phyloP scores from a whole-genome alignment of 2,888 invertebrate genomes.

The Sinopyrophorus schimmeli region DNA sequence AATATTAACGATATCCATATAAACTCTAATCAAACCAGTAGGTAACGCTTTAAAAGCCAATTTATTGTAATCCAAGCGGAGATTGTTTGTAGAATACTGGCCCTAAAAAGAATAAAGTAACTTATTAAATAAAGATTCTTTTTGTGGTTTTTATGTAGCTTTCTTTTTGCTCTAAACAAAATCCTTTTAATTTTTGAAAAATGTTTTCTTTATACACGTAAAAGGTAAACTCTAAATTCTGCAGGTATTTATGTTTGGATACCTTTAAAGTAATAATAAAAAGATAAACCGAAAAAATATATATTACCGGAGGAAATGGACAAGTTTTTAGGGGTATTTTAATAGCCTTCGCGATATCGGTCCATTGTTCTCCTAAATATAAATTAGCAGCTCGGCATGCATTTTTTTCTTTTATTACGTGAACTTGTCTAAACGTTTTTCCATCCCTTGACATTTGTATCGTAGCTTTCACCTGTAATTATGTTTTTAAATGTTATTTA shows the following conservation, averaged over 20 bases:
- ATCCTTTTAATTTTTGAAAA: too few relatives aligned
- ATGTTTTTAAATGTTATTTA: background rate
- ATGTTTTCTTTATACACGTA: too few relatives aligned
- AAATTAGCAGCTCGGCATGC: conserved; percentile 1
- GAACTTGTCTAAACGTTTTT: background rate
- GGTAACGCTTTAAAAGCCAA: conserved; percentile 1
- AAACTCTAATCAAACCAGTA: background rate
- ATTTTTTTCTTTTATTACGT: conserved; percentile 1
- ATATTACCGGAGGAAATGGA: conserved; percentile 7
- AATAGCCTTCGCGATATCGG: background rate
- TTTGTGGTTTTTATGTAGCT: too few relatives aligned
- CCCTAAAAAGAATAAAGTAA: background rate
- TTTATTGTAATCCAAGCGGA: background rate
- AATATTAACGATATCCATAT: background rate
- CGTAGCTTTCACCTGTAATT: conserved; percentile 1
- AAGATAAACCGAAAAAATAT: too few relatives aligned
- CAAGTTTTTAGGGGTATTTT: conserved; percentile 1
- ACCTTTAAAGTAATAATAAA: too few relatives aligned
- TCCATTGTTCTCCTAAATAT: conserved; percentile 5
- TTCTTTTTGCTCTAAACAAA: too few relatives aligned
- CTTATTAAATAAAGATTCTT: background rate
- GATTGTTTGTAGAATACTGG: background rate
- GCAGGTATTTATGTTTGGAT: too few relatives aligned
- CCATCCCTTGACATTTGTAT: background rate
- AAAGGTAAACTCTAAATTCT: too few relatives aligned